A percentile compares a stretch with the other conserved stretches of the same genome.
Evolutionary conservation across 2,888 invertebrate genomes (phyloP).

Genomic region (Tipula lateralis): DNA sequence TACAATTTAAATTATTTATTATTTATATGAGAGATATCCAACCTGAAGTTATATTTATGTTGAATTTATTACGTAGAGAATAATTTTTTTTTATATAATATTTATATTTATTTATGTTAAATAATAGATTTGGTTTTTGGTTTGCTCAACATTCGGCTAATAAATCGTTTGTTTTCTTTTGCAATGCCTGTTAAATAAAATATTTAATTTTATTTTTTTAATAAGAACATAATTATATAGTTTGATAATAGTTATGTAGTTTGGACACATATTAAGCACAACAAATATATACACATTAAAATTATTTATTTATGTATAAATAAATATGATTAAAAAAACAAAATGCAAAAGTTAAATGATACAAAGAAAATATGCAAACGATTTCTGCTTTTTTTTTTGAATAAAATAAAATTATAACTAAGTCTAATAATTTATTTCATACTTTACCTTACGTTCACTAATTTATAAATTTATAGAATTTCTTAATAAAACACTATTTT

Average conservation of each 20-base stretch:
- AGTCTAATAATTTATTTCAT: background rate
- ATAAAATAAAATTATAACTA: background rate
- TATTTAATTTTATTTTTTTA: constrained; percentile 26
- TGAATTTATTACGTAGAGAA: background rate
- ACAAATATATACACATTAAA: background rate
- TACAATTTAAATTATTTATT: background rate
- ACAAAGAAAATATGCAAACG: background rate
- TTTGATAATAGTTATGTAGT: background rate
- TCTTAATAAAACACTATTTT: no score
- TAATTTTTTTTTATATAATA: background rate
- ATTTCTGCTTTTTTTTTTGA: background rate
- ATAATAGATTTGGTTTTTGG: background rate
- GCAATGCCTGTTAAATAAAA: constrained; percentile 27
- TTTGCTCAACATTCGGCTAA: constrained; percentile 14
- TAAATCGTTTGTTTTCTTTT: constrained; percentile 29
- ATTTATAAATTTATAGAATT: no score
- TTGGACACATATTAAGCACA: background rate
- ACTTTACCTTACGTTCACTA: background rate
- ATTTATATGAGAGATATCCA: background rate
- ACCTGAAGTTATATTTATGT: background rate
- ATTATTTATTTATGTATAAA: background rate
- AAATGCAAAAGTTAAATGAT: constrained; percentile 4
- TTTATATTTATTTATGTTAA: background rate
- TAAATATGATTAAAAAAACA: background rate
- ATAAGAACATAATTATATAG: background rate